Evolutionary conservation across 35 echinoderm and acorn worm species (phyloP), one percentile per base, ranked within the genome.

Genomic region (Apostichopus parvimensis): DNA sequence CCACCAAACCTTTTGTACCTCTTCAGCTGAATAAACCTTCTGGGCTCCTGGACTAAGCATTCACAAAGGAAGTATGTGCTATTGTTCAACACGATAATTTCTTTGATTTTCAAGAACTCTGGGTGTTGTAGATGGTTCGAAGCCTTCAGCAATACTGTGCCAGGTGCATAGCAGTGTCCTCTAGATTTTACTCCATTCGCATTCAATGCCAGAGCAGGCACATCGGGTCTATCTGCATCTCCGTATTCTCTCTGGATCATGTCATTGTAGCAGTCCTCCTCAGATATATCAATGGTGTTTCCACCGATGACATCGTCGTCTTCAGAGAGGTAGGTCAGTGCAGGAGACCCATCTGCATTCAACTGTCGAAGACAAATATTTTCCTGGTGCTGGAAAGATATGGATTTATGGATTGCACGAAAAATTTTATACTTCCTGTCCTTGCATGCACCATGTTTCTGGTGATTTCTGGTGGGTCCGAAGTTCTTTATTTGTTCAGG

Each of bases 281-380:
- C 80, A 25, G 80, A 24, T 28, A 83, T 83, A 34, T 83, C 45
- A 26, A 83, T 83, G 24, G 45, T 83, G 24, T 83, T n/a, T 34
- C 80, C 80, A 9, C 45, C 80, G 6, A 28, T 20, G 17, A 83
- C 80, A 83, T 34, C 18, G 5, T 83, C 80, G 45, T 83, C 52
- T 18, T 83, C 80, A 34, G 80, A 24, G 14, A 83, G 80, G 80
- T 83, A 83, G 80, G 80, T 83, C 5, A 25, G 80, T 83, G 80
- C 23, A 9, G 80, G 80, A 9, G 24, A 83, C 9, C 80, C 80
- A 83, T 83, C 80, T 34, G 80, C 80, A 83, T 83, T 83, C 8
- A 83, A n/a, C 80, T 83, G 80, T 9, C 45, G 25, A 6, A 83
- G 24, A 54, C 80, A 83, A 56, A 83, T 83, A 1, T 52, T 83